phyloP scores from a whole-genome alignment of 2,113 vertebrate species.

The Fulmarus glacialis region DNA sequence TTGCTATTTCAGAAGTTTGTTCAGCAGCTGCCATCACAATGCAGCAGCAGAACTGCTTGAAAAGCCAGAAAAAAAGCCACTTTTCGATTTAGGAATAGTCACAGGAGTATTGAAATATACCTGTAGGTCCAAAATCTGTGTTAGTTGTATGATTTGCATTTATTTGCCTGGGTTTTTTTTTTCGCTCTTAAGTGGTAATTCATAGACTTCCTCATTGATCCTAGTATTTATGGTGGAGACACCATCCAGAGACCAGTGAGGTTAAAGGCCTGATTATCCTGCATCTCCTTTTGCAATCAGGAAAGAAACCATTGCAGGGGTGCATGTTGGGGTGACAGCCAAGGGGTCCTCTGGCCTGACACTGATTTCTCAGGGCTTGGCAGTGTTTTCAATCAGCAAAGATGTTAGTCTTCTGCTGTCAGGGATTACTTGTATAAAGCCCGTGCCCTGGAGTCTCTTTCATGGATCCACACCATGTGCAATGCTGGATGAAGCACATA shows the following conservation, averaged over 20 bases:
- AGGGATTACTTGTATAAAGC: background rate
- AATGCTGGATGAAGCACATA: background rate
- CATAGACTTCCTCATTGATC: background rate
- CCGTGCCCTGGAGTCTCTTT: background rate
- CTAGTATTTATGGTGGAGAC: background rate
- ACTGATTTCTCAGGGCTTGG: background rate
- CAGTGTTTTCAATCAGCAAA: background rate
- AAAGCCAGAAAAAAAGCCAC: accelerated
- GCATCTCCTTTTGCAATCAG: background rate
- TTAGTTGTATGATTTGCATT: background rate
- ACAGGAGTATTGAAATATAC: background rate
- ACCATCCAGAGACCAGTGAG: background rate
- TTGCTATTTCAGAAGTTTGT: background rate
- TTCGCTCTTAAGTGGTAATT: background rate
- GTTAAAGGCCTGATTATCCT: background rate
- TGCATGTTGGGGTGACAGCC: background rate
- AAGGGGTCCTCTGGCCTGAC: background rate
- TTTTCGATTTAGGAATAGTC: background rate
- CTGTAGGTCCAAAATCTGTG: background rate
- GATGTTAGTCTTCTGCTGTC: background rate
- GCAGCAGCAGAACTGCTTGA: background rate
- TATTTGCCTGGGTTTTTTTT: background rate
- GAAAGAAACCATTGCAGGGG: background rate
- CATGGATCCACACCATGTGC: background rate
- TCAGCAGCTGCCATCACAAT: background rate